A percentile compares a stretch with the other conserved stretches of the same genome.
Conservation (phyloP, 2,797 vertebrate species). For the Carcharodon carcharias region DNA sequence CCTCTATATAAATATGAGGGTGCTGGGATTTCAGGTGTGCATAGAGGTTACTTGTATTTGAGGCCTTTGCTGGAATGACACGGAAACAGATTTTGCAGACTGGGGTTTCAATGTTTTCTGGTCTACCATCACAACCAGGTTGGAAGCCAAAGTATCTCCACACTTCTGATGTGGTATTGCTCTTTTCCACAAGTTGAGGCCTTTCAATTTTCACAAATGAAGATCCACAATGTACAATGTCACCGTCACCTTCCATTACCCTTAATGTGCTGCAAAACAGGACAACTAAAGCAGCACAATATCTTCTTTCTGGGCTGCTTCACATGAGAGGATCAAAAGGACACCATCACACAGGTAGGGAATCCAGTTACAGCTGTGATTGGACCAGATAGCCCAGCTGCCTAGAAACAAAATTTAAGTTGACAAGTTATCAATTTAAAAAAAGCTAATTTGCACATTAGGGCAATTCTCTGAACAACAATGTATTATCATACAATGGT, state of each 20-base stretch:
- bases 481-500: neutral
- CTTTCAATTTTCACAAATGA: slow-evolving; percentile 16
- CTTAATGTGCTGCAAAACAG: neutral
- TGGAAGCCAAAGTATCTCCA: slow-evolving; percentile 37
- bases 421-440: neutral
- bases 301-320: neutral
- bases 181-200: slow-evolving; percentile 33
- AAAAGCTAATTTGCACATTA: neutral
- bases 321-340: neutral
- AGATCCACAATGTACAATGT: slow-evolving; percentile 29
- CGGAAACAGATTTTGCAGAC: slow-evolving; percentile 35
- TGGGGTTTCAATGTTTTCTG: slow-evolving; percentile 29
- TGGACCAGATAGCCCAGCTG: neutral
- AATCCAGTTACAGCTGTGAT: neutral
- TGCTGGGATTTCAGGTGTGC: slow-evolving; percentile 32
- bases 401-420: slow-evolving; percentile 32
- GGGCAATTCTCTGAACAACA: neutral
- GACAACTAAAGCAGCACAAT: neutral
- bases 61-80: slow-evolving; percentile 33
- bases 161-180: slow-evolving; percentile 32
- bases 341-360: neutral
- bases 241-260: slow-evolving; percentile 31
- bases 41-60: slow-evolving; percentile 33
- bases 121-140: slow-evolving; percentile 10
- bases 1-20: slow-evolving; percentile 33